Percentiles rank a stretch among this genome's conserved stretches.
Conservation (phyloP, 2,797 vertebrate genomes). For the Falco berigora region DNA sequence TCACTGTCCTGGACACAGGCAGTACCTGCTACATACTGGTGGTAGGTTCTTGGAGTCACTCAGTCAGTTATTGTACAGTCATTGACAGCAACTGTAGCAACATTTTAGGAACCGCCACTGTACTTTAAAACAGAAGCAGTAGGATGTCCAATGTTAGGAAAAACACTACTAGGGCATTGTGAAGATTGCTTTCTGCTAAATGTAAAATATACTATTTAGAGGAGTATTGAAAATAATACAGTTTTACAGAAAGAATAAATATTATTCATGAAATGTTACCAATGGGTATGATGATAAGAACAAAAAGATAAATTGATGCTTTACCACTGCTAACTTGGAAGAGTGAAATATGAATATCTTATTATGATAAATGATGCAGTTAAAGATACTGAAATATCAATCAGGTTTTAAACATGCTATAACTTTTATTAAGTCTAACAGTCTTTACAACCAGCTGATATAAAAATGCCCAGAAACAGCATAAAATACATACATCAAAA, state of each 20-base stretch:
- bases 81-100: neutral
- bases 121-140: neutral
- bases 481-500: slow-evolving; percentile 43
- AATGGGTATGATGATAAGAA: neutral
- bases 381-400: slow-evolving; percentile 27
- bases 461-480: slow-evolving; percentile 33
- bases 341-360: slow-evolving; percentile 42
- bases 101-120: neutral
- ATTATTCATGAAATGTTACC: slow-evolving; percentile 20
- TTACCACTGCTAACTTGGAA: slow-evolving; percentile 24
- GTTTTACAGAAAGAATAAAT: slow-evolving; percentile 37
- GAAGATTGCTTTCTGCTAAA: neutral
- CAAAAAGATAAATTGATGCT: slow-evolving; percentile 48
- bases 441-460: slow-evolving; percentile 37
- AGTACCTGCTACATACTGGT: neutral
- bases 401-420: slow-evolving; percentile 25
- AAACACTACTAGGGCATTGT: neutral
- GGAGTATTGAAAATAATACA: neutral
- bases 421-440: slow-evolving; percentile 52
- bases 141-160: neutral
- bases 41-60: neutral
- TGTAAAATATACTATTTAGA: neutral
- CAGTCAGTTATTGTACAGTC: neutral
- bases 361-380: slow-evolving; percentile 40
- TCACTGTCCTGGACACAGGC: neutral